Base-by-base conservation (phyloP, 2,797 vertebrate species). In the Sebastes aleutianus region DNA sequence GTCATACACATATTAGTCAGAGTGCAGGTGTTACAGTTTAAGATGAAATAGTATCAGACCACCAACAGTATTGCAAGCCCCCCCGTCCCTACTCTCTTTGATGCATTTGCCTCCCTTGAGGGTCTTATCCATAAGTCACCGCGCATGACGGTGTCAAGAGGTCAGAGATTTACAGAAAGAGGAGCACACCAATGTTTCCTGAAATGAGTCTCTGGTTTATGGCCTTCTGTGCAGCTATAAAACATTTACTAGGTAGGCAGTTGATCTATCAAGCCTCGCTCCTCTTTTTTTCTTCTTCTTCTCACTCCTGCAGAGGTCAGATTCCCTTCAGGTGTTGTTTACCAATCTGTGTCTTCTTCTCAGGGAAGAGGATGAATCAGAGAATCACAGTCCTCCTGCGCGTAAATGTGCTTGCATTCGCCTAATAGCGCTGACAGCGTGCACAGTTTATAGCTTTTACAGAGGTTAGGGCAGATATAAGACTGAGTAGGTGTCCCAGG, bases 151-250 rank as follows among this genome's bases (percentile, higher is more conserved):
- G 69, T 89, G 86, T 91, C 87, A 88, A 74, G 70, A 87, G 85
- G 85, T 88, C 84, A 85, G 82, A 87, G 90, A 91, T 93, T 92
- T 92, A 91, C 74, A 86, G 86, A 84, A 81, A 79, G 80, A 70
- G 69, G 74, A 79, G 78, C 68, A 53, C 75, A 43, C 70, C 43
- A 31, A 53, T 86, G 85, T 82, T 86, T 86, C 83, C 63, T 88
- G 62, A 91, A 87, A 90, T 66, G 63, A 88, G 83, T 62, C 70
- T 74, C 11, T 82, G 82, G 67, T 94, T 93, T 92, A 93, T 73
- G 66, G 82, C 70, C 85, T 74, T 53, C 68, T 81, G 75, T 84
- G 63, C 29, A 27, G 80, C 83, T 74, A 85, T 92, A 93, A 94
- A 92, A 78, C 90, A 90, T 87, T 82, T 69, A 26, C 79, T 81